These are phyloP conservation scores for Calameuta pallipes DNA, from an alignment of 2,888 invertebrate genomes.

Conservation along the genomic window DNA sequence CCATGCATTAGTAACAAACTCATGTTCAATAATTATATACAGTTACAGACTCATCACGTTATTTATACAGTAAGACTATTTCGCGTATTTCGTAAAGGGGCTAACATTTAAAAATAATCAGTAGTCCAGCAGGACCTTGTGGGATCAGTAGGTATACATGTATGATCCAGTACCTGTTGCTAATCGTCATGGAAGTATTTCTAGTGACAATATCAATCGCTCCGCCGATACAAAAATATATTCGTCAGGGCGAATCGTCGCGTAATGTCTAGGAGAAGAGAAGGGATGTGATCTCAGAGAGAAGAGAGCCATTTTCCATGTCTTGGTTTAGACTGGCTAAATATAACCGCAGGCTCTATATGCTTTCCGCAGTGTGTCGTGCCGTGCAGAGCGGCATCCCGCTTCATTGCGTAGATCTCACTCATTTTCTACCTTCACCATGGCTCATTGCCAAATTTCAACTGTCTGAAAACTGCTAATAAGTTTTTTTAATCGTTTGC, in stretches of 20 bases:
- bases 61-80: background rate
- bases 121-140: background rate
- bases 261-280: constrained; percentile 18
- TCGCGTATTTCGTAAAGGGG: background rate
- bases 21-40: background rate
- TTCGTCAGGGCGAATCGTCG: background rate
- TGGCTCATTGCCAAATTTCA: constrained; percentile 56
- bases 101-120: background rate
- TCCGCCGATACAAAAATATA: background rate
- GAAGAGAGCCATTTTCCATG: constrained; percentile 64
- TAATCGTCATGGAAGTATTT: background rate
- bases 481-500: constrained; percentile 23
- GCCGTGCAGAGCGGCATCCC: constrained; percentile 53
- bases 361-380: constrained; percentile 57
- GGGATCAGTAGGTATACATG: background rate
- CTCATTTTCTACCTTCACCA: constrained; percentile 54
- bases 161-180: background rate
- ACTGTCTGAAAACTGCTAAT: constrained; percentile 45
- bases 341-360: constrained; percentile 60
- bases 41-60: background rate
- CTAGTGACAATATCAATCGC: background rate
- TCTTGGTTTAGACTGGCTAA: constrained; percentile 65
- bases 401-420: constrained; percentile 53
- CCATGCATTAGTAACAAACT: background rate
- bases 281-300: constrained; percentile 39